Evolutionary conservation across 2,797 vertebrate species (phyloP).

Genomic region (Apodemus agrarius): DNA sequence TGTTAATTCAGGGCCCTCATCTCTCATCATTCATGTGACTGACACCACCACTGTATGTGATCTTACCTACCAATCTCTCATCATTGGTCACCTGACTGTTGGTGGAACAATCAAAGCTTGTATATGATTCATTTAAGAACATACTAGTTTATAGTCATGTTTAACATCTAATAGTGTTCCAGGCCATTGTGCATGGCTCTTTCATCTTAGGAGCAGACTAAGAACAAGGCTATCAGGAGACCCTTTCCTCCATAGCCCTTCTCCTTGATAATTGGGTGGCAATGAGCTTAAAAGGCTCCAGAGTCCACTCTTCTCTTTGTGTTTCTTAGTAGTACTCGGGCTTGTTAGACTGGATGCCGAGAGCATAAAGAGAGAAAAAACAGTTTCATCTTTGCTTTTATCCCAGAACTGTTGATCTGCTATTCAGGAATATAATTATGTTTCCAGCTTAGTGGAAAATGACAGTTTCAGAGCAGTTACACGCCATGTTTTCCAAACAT

Average conservation of each 20-base stretch:
- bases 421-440: neutral
- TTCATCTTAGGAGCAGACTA: neutral
- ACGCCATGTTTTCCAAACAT: neutral
- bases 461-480: neutral
- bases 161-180: neutral
- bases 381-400: constrained; percentile 58
- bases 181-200: neutral
- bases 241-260: too few species aligned
- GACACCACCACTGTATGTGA: neutral
- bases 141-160: neutral
- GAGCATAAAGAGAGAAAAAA: neutral
- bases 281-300: neutral
- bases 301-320: neutral
- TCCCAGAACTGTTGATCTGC: neutral
- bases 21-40: neutral
- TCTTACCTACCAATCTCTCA: neutral
- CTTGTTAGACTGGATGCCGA: neutral
- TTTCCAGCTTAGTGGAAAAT: neutral
- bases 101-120: neutral
- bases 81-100: neutral
- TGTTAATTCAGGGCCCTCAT: neutral
- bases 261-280: neutral
- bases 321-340: neutral
- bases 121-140: neutral
- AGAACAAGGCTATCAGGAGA: neutral